phyloP scores from a whole-genome alignment of 2,113 vertebrate species.

The Phyllostomus discolor region DNA sequence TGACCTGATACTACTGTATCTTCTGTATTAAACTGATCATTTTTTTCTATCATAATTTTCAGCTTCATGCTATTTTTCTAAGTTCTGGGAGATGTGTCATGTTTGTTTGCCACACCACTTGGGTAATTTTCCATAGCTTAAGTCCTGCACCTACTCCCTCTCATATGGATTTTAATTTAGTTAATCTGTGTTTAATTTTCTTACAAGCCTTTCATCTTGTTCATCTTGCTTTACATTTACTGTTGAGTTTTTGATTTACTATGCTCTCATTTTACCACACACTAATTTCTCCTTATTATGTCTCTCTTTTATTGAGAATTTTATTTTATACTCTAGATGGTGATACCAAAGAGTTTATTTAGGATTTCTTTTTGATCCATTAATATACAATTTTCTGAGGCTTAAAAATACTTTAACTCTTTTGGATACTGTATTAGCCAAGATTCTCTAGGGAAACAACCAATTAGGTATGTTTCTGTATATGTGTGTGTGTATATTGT shows the following conservation, averaged over 20 bases:
- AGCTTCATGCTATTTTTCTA: not conserved
- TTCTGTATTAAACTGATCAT: not conserved
- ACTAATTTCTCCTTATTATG: not conserved
- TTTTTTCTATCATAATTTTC: not conserved
- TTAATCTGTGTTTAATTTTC: not conserved
- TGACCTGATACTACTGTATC: not conserved
- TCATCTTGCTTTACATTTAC: not conserved
- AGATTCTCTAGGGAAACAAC: not conserved
- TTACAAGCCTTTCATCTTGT: not conserved
- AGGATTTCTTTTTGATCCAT: not conserved
- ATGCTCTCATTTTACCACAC: not conserved
- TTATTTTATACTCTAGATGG: not conserved
- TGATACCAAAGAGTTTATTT: not conserved
- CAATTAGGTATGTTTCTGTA: not conserved
- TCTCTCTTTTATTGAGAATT: not conserved
- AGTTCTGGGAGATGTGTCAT: not conserved
- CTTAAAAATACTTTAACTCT: not conserved
- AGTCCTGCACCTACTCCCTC: not conserved
- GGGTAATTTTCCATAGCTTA: not conserved
- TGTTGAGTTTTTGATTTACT: not conserved
- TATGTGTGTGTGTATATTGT: not conserved
- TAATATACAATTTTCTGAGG: not conserved
- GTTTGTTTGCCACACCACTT: not conserved
- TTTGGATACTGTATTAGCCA: not conserved
- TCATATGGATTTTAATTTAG: not conserved